These are phyloP conservation scores for Linyphia triangularis DNA, from an alignment of 2,888 invertebrate genomes.

Conservation along the genomic window DNA sequence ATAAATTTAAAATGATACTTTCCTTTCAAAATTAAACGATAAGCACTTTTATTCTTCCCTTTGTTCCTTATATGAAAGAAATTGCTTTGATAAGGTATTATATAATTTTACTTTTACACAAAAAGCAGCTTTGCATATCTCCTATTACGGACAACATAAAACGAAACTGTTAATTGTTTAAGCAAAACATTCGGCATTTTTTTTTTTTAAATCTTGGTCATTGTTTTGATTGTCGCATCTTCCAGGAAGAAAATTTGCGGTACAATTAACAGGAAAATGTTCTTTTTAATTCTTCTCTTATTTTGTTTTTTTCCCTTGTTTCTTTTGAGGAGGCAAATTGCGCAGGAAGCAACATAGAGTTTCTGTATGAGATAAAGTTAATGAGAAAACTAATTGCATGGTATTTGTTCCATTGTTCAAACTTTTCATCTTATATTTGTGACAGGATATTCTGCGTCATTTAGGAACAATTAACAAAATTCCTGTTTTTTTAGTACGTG, in stretches of 20 bases:
- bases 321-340: background rate
- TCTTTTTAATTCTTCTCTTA: background rate
- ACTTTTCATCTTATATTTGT: background rate
- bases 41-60: too few relatives aligned
- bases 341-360: too few relatives aligned
- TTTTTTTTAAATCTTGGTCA: background rate
- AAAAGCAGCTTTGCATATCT: background rate
- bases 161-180: slow-evolving; percentile 9
- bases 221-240: background rate
- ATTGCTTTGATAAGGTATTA: background rate
- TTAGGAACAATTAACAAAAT: too few relatives aligned
- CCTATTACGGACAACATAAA: background rate
- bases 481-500: too few relatives aligned
- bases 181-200: slow-evolving; percentile 5
- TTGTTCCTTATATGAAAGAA: background rate
- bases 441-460: too few relatives aligned
- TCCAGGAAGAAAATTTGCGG: background rate
- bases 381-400: background rate
- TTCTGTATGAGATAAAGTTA: background rate
- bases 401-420: background rate
- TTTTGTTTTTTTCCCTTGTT: background rate
- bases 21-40: too few relatives aligned
- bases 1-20: too few relatives aligned
- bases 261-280: slow-evolving; percentile 38
- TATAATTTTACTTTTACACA: background rate